Percentiles rank a stretch among this genome's conserved stretches.
Conservation (phyloP, 2,888 invertebrate species). For the Spatulosminthurus flaviceps region DNA sequence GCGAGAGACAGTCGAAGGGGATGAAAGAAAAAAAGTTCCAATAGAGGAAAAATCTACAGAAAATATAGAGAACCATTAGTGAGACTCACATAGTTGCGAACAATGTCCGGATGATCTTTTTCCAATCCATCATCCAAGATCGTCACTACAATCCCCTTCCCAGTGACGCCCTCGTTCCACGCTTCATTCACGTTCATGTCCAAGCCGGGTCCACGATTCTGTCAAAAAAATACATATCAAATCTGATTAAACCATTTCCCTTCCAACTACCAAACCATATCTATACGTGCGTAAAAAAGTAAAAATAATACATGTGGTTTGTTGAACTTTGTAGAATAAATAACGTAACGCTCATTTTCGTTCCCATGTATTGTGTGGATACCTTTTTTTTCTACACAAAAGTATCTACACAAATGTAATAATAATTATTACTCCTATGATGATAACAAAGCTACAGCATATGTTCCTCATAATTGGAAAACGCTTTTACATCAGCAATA, state of each 20-base stretch:
- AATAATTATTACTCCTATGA: neutral
- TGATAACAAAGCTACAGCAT: neutral
- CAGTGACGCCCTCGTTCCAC: constrained; percentile 94
- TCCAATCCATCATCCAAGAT: constrained; percentile 97
- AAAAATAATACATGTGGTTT: too few species aligned
- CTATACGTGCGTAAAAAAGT: neutral
- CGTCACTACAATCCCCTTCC: constrained; percentile 93
- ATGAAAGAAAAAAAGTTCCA: neutral
- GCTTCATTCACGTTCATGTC: constrained; percentile 98
- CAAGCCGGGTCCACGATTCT: constrained; percentile 90
- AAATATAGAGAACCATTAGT: neutral
- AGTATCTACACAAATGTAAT: neutral
- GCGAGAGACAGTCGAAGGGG: neutral
- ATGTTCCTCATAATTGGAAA: too few species aligned
- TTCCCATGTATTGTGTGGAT: too few species aligned
- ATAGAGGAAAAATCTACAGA: neutral
- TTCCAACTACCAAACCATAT: neutral
- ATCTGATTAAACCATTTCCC: neutral
- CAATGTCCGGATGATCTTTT: constrained; percentile 92
- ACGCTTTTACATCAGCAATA: neutral
- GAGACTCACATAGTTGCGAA: constrained; percentile 87
- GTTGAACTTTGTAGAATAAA: too few species aligned
- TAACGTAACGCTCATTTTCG: too few species aligned
- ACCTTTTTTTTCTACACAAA: constrained; percentile 2
- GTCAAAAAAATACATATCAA: constrained; percentile 64